These are phyloP conservation scores for Drosophila macrospina DNA, from an alignment of 2,888 invertebrate species.

Conservation along the genomic window DNA sequence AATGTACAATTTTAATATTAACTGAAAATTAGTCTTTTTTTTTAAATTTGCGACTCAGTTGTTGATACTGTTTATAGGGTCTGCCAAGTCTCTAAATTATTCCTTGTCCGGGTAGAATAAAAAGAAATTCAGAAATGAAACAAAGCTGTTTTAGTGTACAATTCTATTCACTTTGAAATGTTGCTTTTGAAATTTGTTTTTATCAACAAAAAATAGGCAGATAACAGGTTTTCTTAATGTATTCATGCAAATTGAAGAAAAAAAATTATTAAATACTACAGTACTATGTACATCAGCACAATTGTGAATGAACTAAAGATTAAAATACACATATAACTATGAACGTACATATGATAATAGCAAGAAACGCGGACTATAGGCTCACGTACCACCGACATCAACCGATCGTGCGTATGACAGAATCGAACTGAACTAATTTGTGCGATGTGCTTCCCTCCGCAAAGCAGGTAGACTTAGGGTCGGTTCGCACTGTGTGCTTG, in stretches of 20 bases:
- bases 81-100: too few relatives aligned
- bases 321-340: constrained; percentile 8
- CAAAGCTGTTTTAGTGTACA: not conserved
- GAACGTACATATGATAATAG: constrained; percentile 2
- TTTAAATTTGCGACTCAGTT: too few relatives aligned
- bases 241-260: not conserved
- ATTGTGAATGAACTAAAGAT: constrained; percentile 23
- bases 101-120: too few relatives aligned
- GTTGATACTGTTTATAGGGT: too few relatives aligned
- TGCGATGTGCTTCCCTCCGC: constrained; percentile 1
- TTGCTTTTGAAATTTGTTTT: constrained; percentile 6
- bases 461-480: constrained; percentile 14
- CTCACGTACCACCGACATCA: constrained; percentile 10
- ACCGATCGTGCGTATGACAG: constrained; percentile 32
- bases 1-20: too few relatives aligned
- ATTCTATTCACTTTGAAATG: constrained; percentile 29
- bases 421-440: constrained; percentile 26
- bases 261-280: constrained; percentile 1
- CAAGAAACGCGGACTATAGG: constrained; percentile 17
- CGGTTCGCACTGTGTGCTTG: not conserved
- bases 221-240: constrained; percentile 17
- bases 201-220: constrained; percentile 24
- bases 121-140: not conserved
- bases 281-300: constrained; percentile 1
- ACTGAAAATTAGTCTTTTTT: too few relatives aligned